A percentile compares a stretch with the other conserved stretches of the same genome.
These are phyloP conservation scores for Drepana falcataria DNA, from an alignment of 2,888 invertebrate genomes.

Conservation along the genomic window DNA sequence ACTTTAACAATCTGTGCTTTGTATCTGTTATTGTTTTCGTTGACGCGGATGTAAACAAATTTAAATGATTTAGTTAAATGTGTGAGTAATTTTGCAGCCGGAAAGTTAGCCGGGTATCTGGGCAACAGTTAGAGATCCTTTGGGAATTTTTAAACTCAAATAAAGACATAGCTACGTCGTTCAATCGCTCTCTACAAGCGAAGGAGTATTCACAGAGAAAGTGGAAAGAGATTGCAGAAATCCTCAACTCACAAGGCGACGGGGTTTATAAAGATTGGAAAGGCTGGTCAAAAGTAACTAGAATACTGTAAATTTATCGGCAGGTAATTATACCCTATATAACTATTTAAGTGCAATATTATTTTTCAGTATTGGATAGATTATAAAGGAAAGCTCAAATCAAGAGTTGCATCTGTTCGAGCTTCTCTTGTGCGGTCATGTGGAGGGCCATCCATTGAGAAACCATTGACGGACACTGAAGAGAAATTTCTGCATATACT, in stretches of 20 bases:
- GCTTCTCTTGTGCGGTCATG: not conserved
- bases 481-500: not conserved
- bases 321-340: not conserved
- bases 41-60: too few relatives aligned
- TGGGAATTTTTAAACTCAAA: conserved; percentile 2
- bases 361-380: not conserved
- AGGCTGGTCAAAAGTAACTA: not conserved
- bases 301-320: not conserved
- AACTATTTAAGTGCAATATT: not conserved
- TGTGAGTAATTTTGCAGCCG: not conserved
- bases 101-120: not conserved
- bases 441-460: not conserved
- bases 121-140: not conserved
- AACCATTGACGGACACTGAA: not conserved
- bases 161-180: conserved; percentile 2
- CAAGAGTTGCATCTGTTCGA: not conserved
- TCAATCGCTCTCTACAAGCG: conserved; percentile 1
- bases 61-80: too few relatives aligned
- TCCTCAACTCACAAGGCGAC: not conserved
- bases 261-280: not conserved
- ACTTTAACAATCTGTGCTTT: too few relatives aligned
- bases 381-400: not conserved
- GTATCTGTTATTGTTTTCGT: too few relatives aligned
- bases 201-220: conserved; percentile 1
- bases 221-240: not conserved